phyloP scores from a whole-genome alignment of 1,140 invertebrate genomes.

The Drosophila bifasciata region DNA sequence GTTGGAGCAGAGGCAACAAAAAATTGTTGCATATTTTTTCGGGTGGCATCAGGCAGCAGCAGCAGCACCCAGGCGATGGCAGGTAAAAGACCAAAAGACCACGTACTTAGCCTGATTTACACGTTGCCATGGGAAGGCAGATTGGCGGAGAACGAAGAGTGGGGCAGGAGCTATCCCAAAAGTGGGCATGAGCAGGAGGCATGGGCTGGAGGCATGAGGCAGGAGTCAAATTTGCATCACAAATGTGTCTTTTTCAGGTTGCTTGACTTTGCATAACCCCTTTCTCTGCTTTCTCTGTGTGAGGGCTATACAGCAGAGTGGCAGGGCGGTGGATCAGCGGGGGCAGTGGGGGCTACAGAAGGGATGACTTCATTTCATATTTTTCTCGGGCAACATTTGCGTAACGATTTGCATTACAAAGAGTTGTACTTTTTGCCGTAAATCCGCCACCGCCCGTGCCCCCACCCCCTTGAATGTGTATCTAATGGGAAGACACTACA shows the following conservation, averaged over 20 bases:
- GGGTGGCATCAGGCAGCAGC: conserved; percentile 38
- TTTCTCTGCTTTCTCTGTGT: conserved; percentile 26
- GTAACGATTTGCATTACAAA: conserved; percentile 76
- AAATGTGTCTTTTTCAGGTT: conserved; percentile 83
- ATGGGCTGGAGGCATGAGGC: conserved; percentile 14
- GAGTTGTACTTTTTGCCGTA: conserved; percentile 37
- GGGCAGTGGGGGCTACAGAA: background rate
- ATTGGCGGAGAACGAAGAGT: too few relatives aligned
- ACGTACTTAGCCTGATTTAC: conserved; percentile 82
- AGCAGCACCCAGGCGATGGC: conserved; percentile 29
- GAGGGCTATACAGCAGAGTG: too few relatives aligned
- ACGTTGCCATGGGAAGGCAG: conserved; percentile 63
- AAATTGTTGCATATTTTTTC: conserved; percentile 78
- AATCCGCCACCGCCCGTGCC: too few relatives aligned
- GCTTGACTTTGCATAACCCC: conserved; percentile 82
- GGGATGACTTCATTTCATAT: conserved; percentile 73
- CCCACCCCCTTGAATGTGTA: conserved; percentile 24
- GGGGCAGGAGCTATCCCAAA: background rate
- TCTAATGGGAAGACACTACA: too few relatives aligned
- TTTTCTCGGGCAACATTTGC: conserved; percentile 73
- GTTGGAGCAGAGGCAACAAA: conserved; percentile 50
- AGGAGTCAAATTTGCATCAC: conserved; percentile 73
- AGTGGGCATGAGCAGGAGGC: conserved; percentile 9
- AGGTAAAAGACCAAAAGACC: conserved; percentile 80
- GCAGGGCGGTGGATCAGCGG: too few relatives aligned